Conservation (phyloP, 2,797 vertebrate species). For the Caiman crocodilus region DNA sequence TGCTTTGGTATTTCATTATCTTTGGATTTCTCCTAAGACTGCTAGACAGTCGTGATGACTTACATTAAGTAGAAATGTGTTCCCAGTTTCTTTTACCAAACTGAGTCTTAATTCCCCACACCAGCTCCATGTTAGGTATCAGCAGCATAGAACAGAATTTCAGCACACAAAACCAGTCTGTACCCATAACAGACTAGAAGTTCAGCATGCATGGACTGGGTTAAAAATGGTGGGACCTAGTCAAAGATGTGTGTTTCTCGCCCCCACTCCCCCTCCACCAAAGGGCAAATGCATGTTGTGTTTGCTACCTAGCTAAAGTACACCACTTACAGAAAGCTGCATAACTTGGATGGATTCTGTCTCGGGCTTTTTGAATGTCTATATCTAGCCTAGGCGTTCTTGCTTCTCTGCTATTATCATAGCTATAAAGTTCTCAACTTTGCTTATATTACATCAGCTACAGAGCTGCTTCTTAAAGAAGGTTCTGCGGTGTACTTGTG, state of each 20-base stretch:
- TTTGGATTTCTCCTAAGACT: neutral
- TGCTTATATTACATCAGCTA: neutral
- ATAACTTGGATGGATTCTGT: too few relatives aligned
- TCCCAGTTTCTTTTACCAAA: neutral
- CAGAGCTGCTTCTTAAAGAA: neutral
- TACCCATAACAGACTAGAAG: too few relatives aligned
- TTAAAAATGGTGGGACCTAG: too few relatives aligned
- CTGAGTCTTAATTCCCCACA: neutral
- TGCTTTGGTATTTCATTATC: neutral
- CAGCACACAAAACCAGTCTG: too few relatives aligned
- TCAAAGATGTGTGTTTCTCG: too few relatives aligned
- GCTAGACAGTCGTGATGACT: neutral
- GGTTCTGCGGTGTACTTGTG: slow-evolving; percentile 13
- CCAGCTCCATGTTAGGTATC: neutral
- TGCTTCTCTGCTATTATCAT: neutral
- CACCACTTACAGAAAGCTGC: too few relatives aligned
- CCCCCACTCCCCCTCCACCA: too few relatives aligned
- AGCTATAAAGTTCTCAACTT: neutral
- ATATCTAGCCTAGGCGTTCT: neutral
- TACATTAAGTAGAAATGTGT: neutral
- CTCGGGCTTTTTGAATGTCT: too few relatives aligned
- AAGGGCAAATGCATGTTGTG: too few relatives aligned
- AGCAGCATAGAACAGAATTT: neutral
- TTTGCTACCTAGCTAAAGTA: too few relatives aligned
- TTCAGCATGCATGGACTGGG: too few relatives aligned